A percentile compares a stretch with the other conserved stretches of the same genome.
phyloP scores from a whole-genome alignment of 2,113 vertebrate genomes.

The Phasianus colchicus region DNA sequence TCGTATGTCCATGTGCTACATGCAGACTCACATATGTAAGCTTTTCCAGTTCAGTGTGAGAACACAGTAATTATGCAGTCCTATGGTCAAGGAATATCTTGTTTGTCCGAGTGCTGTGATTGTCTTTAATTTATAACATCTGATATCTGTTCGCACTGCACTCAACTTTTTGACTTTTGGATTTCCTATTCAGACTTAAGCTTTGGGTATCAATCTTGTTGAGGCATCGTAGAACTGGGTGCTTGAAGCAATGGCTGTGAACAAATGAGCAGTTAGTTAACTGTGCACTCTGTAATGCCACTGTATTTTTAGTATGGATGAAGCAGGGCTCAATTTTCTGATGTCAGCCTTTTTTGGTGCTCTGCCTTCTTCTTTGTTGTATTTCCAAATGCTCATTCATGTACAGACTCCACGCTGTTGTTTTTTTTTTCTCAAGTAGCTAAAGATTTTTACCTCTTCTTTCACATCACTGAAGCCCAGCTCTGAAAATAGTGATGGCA shows the following conservation, averaged over 20 bases:
- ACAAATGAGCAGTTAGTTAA: neutral
- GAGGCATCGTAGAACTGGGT: neutral
- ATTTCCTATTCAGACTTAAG: neutral
- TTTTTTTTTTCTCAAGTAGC: neutral
- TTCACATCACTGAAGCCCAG: neutral
- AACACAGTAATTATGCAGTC: neutral
- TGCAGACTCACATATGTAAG: neutral
- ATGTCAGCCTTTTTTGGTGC: neutral
- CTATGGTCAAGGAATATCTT: neutral
- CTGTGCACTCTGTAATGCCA: neutral
- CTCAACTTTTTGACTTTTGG: neutral
- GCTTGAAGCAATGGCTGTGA: neutral
- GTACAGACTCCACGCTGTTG: neutral
- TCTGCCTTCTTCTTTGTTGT: neutral
- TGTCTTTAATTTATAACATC: neutral
- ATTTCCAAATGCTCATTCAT: neutral
- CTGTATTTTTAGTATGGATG: neutral
- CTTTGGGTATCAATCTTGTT: neutral
- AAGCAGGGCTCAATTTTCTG: neutral
- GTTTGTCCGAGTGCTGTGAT: neutral
- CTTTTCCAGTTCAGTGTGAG: neutral
- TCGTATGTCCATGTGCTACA: neutral
- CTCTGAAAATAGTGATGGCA: neutral
- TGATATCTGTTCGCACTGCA: neutral
- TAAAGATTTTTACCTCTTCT: neutral